Conservation (phyloP, 2,113 vertebrate species). For the Micronycteris hirsuta region DNA sequence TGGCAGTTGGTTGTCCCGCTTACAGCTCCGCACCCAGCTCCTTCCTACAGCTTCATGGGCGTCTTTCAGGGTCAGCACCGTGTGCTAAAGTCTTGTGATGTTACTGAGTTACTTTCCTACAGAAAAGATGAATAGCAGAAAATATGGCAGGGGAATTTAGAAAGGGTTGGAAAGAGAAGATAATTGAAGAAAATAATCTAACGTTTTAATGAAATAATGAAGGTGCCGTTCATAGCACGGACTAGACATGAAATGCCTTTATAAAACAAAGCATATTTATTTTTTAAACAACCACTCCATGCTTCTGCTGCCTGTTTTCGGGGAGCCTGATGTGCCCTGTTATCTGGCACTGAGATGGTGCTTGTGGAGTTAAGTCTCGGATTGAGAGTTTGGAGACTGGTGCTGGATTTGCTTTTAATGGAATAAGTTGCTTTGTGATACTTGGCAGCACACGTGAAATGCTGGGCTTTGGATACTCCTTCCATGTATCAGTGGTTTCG, state of each 20-base stretch:
- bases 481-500: neutral
- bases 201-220: neutral
- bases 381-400: neutral
- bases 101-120: neutral
- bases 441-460: neutral
- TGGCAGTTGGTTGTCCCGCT: neutral
- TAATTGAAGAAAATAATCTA: slow-evolving; percentile 10
- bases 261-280: neutral
- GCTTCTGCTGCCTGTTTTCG: neutral
- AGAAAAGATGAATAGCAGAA: neutral
- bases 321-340: neutral
- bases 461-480: neutral
- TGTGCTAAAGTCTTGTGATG: neutral
- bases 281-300: neutral
- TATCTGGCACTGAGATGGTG: neutral
- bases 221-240: neutral
- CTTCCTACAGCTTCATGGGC: neutral
- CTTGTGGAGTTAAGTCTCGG: neutral
- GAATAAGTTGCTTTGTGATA: neutral
- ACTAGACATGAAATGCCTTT: neutral
- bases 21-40: too few relatives aligned
- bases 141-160: neutral
- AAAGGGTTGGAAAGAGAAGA: neutral
- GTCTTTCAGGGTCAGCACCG: neutral
- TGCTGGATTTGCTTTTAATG: neutral